These are phyloP conservation scores for Amyelois transitella DNA, from an alignment of 1,140 invertebrate genomes.

Conservation along the genomic window DNA sequence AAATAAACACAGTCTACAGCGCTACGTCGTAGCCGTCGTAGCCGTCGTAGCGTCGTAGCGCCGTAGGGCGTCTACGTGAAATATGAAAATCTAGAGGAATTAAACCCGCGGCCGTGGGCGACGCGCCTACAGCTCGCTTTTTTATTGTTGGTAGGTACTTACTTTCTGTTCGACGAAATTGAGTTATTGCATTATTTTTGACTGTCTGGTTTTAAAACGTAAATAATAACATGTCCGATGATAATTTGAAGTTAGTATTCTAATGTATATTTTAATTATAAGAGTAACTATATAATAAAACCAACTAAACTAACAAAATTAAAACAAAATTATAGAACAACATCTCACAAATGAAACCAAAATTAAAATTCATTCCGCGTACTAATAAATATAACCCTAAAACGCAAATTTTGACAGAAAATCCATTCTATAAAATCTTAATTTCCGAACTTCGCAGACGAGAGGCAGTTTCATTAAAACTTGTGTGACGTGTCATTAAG, in stretches of 20 bases:
- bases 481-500: conserved; percentile 72
- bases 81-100: conserved; percentile 69
- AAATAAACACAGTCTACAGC: not conserved
- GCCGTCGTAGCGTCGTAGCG: conserved; percentile 49
- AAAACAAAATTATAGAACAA: not conserved
- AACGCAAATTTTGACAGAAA: conserved; percentile 29
- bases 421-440: conserved; percentile 58
- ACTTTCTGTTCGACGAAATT: conserved; percentile 64
- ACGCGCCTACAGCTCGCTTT: conserved; percentile 65
- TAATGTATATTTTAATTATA: too few relatives aligned
- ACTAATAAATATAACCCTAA: conserved; percentile 13
- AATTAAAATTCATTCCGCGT: not conserved
- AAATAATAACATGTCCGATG: too few relatives aligned
- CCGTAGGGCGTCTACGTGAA: conserved; percentile 62
- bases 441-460: conserved; percentile 59
- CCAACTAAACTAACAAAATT: too few relatives aligned
- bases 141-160: conserved; percentile 71
- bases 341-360: not conserved
- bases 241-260: too few relatives aligned
- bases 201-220: not conserved
- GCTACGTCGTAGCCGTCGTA: conserved; percentile 41
- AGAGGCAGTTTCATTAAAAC: conserved; percentile 68
- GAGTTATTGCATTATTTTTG: conserved; percentile 54
- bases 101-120: conserved; percentile 52
- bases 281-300: too few relatives aligned